Conservation (phyloP, 2,888 invertebrate species). For the Dasypolia templi region DNA sequence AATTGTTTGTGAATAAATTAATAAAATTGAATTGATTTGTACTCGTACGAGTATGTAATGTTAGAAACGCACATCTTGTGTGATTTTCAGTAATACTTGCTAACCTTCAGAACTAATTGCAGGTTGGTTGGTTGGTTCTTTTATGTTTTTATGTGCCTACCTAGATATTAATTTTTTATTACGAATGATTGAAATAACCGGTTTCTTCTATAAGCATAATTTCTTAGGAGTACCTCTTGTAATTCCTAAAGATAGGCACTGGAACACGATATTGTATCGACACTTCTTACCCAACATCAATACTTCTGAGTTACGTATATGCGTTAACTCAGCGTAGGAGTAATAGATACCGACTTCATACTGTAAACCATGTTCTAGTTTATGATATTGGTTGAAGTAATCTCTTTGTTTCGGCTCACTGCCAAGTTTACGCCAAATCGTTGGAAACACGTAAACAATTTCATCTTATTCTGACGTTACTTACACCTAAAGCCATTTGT, state of each 20-base stretch:
- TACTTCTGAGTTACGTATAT: not conserved
- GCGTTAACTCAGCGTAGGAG: no score
- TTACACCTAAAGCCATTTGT: not conserved
- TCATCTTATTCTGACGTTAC: not conserved
- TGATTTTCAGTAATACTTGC: not conserved
- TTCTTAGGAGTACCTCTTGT: not conserved
- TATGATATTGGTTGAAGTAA: slow-evolving; percentile 12
- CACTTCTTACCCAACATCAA: not conserved
- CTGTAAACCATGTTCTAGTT: slow-evolving; percentile 5
- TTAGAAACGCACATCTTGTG: not conserved
- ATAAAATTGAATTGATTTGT: no score
- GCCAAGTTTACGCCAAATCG: slow-evolving; percentile 48
- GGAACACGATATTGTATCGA: not conserved
- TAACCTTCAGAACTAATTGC: not conserved
- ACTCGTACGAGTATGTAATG: no score
- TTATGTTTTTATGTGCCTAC: not conserved
- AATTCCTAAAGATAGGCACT: not conserved
- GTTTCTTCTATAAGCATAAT: no score
- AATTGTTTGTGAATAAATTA: no score
- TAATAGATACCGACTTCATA: not conserved
- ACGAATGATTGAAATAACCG: no score
- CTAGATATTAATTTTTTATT: not conserved
- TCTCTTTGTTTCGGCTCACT: slow-evolving; percentile 30
- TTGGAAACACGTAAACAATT: slow-evolving; percentile 25
- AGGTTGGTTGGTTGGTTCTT: not conserved